These are phyloP conservation scores for Solea senegalensis DNA, from an alignment of 2,113 vertebrate genomes.

Conservation along the genomic window DNA sequence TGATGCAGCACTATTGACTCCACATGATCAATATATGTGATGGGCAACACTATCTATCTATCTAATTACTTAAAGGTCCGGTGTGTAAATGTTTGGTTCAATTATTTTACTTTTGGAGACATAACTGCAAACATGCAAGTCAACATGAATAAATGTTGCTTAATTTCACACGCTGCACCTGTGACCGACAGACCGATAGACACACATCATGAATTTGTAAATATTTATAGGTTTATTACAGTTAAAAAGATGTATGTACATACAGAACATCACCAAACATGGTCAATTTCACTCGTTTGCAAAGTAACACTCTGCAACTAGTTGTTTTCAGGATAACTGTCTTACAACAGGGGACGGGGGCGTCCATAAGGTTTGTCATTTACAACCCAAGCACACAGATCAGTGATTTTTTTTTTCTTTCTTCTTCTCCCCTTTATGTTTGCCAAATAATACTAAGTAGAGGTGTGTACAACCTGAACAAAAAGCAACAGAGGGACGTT, in stretches of 20 bases:
- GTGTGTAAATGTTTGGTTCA: too few species aligned
- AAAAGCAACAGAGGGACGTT: conserved; percentile 37
- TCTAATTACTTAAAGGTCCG: too few species aligned
- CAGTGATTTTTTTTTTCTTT: conserved; percentile 18
- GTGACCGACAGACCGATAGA: too few species aligned
- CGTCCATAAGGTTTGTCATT: conserved; percentile 63
- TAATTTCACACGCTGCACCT: too few species aligned
- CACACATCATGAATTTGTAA: conserved; percentile 63
- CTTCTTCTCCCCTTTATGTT: conserved; percentile 20
- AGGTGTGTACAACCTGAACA: conserved; percentile 46
- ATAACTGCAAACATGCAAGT: too few species aligned
- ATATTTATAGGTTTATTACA: conserved; percentile 81
- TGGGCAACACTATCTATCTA: too few species aligned
- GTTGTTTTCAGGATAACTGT: conserved; percentile 54
- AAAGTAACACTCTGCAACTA: conserved; percentile 63
- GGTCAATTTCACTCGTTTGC: conserved; percentile 68
- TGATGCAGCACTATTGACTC: not conserved
- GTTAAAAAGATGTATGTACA: conserved; percentile 81
- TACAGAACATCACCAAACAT: conserved; percentile 75
- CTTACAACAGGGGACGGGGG: conserved; percentile 58
- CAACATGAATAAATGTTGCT: too few species aligned
- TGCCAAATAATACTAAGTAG: conserved; percentile 53
- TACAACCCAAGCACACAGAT: conserved; percentile 62
- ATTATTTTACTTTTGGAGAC: too few species aligned
- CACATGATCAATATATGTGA: not conserved